Base-by-base conservation (phyloP, 2,888 invertebrate species). In the Drosophila testacea region DNA sequence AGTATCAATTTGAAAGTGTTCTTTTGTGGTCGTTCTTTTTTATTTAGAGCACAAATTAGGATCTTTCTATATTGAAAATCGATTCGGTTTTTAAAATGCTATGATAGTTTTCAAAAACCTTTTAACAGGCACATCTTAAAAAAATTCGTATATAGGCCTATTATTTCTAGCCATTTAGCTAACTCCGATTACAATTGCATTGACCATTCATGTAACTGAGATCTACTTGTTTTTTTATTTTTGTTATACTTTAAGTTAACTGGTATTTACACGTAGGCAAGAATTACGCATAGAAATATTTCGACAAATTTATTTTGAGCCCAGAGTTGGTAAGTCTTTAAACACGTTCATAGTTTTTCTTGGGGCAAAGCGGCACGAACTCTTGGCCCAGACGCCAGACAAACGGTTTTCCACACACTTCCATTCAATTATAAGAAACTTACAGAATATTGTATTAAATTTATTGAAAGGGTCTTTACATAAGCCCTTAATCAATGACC, bases 181-280 rank as follows among this genome's bases (percentile, higher is more conserved):
- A 46, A 16, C 13, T 36, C n/a, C n/a, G 34, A 6, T 22, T n/a
- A 10, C 5, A 34, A 27, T 2, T 44, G 2, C 27, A 9, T 6
- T 4, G n/a, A 7, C 27, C 62, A 71, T 74, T 74, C 66, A 77
- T 66, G 39, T 54, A 39, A 55, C 7, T 13, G 11, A 2, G 6
- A 44, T 34, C 13, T 36, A 38, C 13, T 11, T 61, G 48, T 41
- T 57, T 51, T 59, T 44, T 16, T 6, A 32, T 16, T 32, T 54
- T 50, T n/a, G 30, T 38, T 38, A 30, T 10, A n/a, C 1, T 16
- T 57, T 46, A 22, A 27, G 27, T 51, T 68, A 50, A 46, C 75
- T 73, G 51, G 55, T 56, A 68, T 79, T 77, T 79, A 79, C 79
- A 79, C 79, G 79, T 79, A 79, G 77, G 60, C 68, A 52, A 61